A percentile compares a stretch with the other conserved stretches of the same genome.
phyloP scores from a whole-genome alignment of 2,113 vertebrate species.

The Oreochromis niloticus region DNA sequence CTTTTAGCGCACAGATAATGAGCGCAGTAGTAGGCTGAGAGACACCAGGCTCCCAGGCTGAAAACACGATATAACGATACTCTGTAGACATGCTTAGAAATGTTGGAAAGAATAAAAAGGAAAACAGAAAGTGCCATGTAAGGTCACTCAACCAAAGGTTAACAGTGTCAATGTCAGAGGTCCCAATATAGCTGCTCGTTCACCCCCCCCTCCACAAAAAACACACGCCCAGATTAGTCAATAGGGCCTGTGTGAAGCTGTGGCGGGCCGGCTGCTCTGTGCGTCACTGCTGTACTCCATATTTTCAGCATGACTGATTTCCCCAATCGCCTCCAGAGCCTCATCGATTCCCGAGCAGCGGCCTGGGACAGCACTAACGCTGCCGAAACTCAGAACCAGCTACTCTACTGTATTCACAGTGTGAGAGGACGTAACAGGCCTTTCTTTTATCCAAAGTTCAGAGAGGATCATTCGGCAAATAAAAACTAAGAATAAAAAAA shows the following conservation, averaged over 20 bases:
- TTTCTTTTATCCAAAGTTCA: not conserved
- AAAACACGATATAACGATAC: not conserved
- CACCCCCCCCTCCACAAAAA: not conserved
- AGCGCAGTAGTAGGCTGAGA: not conserved
- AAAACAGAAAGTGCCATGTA: constrained; percentile 49
- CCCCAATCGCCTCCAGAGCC: constrained; percentile 64
- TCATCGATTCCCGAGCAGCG: constrained; percentile 55
- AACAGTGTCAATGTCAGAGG: constrained; percentile 66
- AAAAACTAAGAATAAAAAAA: rapidly evolving
- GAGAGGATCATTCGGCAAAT: not conserved
- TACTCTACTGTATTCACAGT: not conserved
- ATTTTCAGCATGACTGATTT: constrained; percentile 76
- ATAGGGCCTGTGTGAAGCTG: constrained; percentile 58
- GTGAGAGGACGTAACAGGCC: not conserved
- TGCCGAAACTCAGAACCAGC: not conserved
- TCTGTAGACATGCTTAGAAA: not conserved
- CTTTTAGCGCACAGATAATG: constrained; percentile 17
- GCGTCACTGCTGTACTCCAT: constrained; percentile 72
- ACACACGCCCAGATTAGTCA: constrained; percentile 54
- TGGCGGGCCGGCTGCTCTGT: constrained; percentile 28
- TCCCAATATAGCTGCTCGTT: constrained; percentile 45
- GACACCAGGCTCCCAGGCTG: not conserved
- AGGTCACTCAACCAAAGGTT: constrained; percentile 60
- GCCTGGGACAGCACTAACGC: not conserved
- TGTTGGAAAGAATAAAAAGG: not conserved